phyloP scores from a whole-genome alignment of 2,888 invertebrate genomes.

The Orthonevra nobilis region DNA sequence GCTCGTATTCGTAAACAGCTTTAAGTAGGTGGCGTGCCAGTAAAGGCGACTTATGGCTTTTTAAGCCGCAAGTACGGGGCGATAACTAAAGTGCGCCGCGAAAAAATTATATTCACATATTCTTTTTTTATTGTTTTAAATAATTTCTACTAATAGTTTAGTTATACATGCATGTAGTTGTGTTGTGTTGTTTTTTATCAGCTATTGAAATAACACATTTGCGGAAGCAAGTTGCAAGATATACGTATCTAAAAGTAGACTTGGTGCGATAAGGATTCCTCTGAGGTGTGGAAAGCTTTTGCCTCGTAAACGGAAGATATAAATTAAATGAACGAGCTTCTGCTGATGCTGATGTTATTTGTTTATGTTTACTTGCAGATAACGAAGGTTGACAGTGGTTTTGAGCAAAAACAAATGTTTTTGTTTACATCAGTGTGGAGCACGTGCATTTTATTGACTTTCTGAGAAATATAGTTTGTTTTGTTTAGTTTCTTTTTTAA shows the following conservation, averaged over 20 bases:
- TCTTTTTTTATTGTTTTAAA: background rate
- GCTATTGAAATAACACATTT: constrained; percentile 14
- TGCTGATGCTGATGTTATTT: too few relatives aligned
- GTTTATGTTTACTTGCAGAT: constrained; percentile 3
- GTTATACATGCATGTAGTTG: background rate
- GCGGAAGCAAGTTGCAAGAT: constrained; percentile 19
- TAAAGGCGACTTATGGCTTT: constrained; percentile 32
- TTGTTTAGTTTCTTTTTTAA: background rate
- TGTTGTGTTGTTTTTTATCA: constrained; percentile 13
- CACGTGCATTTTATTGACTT: background rate
- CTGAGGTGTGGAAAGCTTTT: background rate
- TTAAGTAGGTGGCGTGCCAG: constrained; percentile 9
- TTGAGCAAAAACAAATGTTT: constrained; percentile 24
- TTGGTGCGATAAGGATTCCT: background rate
- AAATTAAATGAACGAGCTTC: too few relatives aligned
- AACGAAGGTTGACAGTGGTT: constrained; percentile 1
- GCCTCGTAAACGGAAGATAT: too few relatives aligned
- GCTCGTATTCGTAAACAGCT: constrained; percentile 32
- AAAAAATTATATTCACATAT: background rate
- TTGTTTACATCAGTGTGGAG: background rate
- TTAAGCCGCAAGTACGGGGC: background rate
- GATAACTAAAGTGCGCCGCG: constrained; percentile 9
- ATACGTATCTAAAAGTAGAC: background rate
- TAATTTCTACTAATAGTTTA: background rate
- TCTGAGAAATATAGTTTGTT: background rate